Evolutionary conservation across 1,140 invertebrate species (phyloP).

Genomic region (Epicauta chinensis): DNA sequence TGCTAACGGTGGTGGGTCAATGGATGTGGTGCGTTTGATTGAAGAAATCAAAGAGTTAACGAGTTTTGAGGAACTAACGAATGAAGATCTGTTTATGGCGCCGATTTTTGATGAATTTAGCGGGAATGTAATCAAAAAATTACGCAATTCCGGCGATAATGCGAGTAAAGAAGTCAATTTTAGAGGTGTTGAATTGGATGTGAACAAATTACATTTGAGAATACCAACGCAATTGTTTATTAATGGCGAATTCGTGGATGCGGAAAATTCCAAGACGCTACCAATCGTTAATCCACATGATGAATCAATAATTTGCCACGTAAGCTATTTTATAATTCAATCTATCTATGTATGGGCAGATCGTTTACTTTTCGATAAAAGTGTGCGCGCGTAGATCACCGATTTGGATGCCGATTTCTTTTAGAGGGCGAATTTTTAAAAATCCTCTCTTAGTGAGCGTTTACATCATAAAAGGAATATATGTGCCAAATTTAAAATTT

Average conservation of each 20-base stretch:
- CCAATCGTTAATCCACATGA: constrained; percentile 79
- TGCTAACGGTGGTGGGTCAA: constrained; percentile 83
- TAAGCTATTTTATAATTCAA: constrained; percentile 37
- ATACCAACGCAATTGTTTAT: constrained; percentile 89
- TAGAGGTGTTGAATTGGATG: constrained; percentile 65
- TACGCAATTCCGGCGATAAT: constrained; percentile 50
- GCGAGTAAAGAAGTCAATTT: constrained; percentile 52
- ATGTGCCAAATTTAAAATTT: too few relatives aligned
- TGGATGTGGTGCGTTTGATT: constrained; percentile 91
- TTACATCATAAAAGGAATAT: too few relatives aligned
- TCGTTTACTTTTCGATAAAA: too few relatives aligned
- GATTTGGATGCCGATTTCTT: too few relatives aligned
- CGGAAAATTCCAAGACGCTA: constrained; percentile 57
- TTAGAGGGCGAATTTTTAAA: too few relatives aligned
- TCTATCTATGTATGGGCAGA: background rate
- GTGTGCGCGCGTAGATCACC: too few relatives aligned
- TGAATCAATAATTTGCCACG: constrained; percentile 71
- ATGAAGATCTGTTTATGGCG: constrained; percentile 90
- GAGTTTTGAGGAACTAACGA: constrained; percentile 67
- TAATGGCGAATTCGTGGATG: constrained; percentile 82
- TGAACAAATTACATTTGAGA: constrained; percentile 77
- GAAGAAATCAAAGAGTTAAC: constrained; percentile 87
- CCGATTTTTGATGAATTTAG: constrained; percentile 81
- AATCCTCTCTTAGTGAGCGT: too few relatives aligned
- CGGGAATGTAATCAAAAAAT: constrained; percentile 56